A percentile compares a stretch with the other conserved stretches of the same genome.
Evolutionary conservation across 2,888 invertebrate species (phyloP).

Genomic region (Nemurella pictetii): DNA sequence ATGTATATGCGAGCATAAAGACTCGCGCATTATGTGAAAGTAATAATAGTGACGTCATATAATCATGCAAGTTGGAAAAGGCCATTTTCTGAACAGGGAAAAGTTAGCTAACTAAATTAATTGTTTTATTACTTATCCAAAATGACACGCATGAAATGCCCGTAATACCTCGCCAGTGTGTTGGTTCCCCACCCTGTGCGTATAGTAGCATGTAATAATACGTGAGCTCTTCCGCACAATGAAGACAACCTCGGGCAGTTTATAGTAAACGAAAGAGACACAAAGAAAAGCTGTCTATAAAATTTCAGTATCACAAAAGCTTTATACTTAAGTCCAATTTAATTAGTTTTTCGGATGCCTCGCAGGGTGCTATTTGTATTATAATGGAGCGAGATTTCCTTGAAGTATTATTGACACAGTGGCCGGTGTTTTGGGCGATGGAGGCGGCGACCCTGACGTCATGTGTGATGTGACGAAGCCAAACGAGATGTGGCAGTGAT

Average conservation of each 20-base stretch:
- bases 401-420: conserved; percentile 20
- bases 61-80: neutral
- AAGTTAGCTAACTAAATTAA: neutral
- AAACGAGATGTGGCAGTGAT: conserved; percentile 22
- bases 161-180: neutral
- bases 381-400: neutral
- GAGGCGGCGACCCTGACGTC: neutral
- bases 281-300: conserved; percentile 11
- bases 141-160: neutral
- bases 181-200: neutral
- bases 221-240: neutral
- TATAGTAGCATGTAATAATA: neutral
- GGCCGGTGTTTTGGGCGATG: neutral
- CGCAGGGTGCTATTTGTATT: conserved; percentile 22
- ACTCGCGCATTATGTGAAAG: neutral
- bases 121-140: neutral
- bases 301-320: conserved; percentile 4
- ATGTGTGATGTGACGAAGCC: conserved; percentile 3
- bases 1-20: neutral
- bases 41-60: neutral
- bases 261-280: neutral
- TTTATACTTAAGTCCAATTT: conserved; percentile 12
- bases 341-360: conserved; percentile 23
- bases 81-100: neutral
- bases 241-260: neutral